Evolutionary conservation across 2,797 vertebrate genomes (phyloP).

Genomic region (Gadopsis bispinosus): DNA sequence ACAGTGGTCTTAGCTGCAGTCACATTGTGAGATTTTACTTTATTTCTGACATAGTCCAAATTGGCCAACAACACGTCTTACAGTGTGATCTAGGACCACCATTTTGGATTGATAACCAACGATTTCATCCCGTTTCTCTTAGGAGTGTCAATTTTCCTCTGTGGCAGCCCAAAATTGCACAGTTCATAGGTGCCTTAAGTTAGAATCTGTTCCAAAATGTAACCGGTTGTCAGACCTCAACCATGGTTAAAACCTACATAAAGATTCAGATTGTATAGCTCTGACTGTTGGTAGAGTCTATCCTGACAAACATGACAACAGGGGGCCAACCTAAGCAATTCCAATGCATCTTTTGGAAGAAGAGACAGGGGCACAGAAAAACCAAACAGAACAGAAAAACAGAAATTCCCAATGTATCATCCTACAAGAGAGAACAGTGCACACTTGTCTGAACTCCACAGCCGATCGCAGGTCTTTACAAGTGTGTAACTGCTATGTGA

Average conservation of each 20-base stretch:
- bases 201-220: not conserved
- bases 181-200: not conserved
- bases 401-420: constrained; percentile 39
- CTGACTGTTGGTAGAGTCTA: constrained; percentile 3
- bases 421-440: constrained; percentile 39
- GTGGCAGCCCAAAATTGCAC: not conserved
- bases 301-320: constrained; percentile 22
- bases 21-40: not conserved
- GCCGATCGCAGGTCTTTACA: constrained; percentile 47
- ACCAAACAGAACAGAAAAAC: constrained; percentile 12
- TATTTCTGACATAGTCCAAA: not conserved
- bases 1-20: not conserved
- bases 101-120: constrained; percentile 1
- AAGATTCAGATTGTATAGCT: constrained; percentile 6
- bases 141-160: not conserved
- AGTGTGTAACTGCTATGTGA: constrained; percentile 72
- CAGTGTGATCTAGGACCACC: not conserved
- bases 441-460: constrained; percentile 49
- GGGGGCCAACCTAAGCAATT: constrained; percentile 5
- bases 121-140: constrained; percentile 7
- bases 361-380: constrained; percentile 7
- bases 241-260: not conserved
- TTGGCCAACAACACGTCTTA: not conserved
- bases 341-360: constrained; percentile 7
- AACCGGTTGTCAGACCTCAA: constrained; percentile 1